Conservation (phyloP, 1,140 invertebrate genomes). For the Lepeophtheirus salmonis region DNA sequence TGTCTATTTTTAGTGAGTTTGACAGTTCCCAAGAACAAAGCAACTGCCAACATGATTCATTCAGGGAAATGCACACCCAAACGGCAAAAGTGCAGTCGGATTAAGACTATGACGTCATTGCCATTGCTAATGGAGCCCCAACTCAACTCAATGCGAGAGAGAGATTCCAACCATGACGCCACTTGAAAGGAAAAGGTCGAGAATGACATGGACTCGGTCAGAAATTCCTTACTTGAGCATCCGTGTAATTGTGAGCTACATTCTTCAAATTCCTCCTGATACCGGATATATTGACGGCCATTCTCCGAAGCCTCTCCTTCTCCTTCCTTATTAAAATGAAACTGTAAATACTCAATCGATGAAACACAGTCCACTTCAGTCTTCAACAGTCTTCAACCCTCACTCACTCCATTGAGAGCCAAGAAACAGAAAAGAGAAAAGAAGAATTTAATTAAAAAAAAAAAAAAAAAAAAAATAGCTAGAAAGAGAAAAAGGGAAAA, state of each 20-base stretch:
- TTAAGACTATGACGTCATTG: background rate
- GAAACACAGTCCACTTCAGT: too few species aligned
- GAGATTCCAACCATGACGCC: background rate
- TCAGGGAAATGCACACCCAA: too few species aligned
- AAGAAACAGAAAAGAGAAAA: background rate
- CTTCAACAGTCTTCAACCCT: too few species aligned
- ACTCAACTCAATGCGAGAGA: background rate
- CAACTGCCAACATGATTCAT: too few species aligned
- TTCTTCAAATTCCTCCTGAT: slow-evolving; percentile 89
- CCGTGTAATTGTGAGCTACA: slow-evolving; percentile 94
- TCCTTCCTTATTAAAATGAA: too few species aligned
- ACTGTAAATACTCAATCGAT: too few species aligned
- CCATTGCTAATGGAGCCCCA: background rate
- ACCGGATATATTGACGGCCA: slow-evolving; percentile 56
- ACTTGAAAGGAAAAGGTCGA: too few species aligned
- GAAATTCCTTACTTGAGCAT: slow-evolving; percentile 51
- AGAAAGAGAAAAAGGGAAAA: background rate
- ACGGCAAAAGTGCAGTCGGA: too few species aligned
- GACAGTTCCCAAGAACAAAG: too few species aligned
- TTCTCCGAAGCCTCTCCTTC: too few species aligned
- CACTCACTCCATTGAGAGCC: too few species aligned
- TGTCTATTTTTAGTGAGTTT: too few species aligned
- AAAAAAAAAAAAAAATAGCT: background rate
- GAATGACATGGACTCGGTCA: background rate
- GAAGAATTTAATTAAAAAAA: background rate